Base-by-base conservation (phyloP, 2,113 vertebrate genomes). In the Pelvicachromis taeniatus region DNA sequence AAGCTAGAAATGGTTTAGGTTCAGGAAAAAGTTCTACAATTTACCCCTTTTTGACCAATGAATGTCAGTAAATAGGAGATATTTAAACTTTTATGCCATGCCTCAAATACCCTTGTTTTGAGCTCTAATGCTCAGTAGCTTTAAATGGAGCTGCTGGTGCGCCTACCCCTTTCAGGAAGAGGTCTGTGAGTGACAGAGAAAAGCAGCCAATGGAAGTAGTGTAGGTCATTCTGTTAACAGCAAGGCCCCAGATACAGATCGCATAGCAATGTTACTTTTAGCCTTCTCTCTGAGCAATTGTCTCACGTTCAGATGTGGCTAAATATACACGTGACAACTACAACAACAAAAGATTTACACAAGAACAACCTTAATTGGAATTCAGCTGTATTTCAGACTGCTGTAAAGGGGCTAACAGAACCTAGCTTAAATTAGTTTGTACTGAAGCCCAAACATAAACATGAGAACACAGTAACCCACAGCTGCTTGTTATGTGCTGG, bases 321-420 rank as follows among this genome's bases (percentile, higher is more conserved):
- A 75, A 31, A 75, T 50, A n/a, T 19, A 19, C 9, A 31, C 23
- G 16, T 19, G 31, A 45, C n/a, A 10, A 19, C 14, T 26, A 45
- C 21, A 61, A 63, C 59, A 65, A 65, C 61, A 65, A 70, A 48
- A 48, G 0, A 48, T 0, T 73, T 0, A 3, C 23, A 48, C 0
- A 0, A 29, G 23, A 29, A 48, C 68, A 73, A 1, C 9, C 5
- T 48, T 73, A 26, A 68, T 2, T 23, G n/a, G 7, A 68, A 68
- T 42, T 70, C 5, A 70, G 40, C 21, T 73, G 26, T 29, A 70
- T 48, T 73, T 3, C 65, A 70, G 14, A 70, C 21, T 26, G 40
- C 21, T 45, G 35, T 45, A 45, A 70, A 45, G 65, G 8, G 1
- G 2, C n/a, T 42, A 42, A 42, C 35, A 68, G 38, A 68, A 68